Base-by-base conservation (phyloP, 2,888 invertebrate genomes). In the Epistrophe eligans region DNA sequence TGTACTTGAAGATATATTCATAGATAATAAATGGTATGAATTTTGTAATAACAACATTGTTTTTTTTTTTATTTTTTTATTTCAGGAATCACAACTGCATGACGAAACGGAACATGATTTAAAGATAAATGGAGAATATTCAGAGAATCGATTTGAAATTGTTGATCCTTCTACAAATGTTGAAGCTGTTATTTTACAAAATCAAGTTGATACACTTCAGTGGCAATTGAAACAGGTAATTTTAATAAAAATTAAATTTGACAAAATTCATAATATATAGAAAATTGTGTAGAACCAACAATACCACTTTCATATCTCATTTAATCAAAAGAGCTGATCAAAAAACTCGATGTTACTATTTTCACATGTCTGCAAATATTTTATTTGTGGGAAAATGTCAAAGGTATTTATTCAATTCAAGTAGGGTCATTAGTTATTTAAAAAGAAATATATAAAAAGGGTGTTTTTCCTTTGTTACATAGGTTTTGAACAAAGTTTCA, bases 181-280 rank as follows among this genome's bases (percentile, higher is more conserved):
- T 89, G 95, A 95, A 93, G 94, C 94, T 90, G 94, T 95, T 89
- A 93, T 94, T 89, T 93, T 95, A 88, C 95, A 95, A 91, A 94
- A 94, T 77, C 95, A 95, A 92, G 94, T 96, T 89, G 95, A 95
- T 90, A 95, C 95, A 79, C 92, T 96, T 88, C 95, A 95, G 90
- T 96, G 95, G 95, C 95, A 96, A 91, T 92, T 96, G 84, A 95
- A 95, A 93, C 95, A 96, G 94, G 95, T 95, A 93, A 92, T 91
- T 62, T 35, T 2, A 17, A 4, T 0, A 57, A 57, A 32, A 28
- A 15, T 7, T 4, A 7, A 17, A 1, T 15, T 24, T 15, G 2
- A 19, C 4, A 24, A 52, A 15, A 57, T 73, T n/a, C n/a, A n/a
- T n/a, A n/a, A n/a, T 28, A 24, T 6, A 32, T 57, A 28, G 5